These are phyloP conservation scores for Platerodrilus igneus DNA, from an alignment of 2,888 invertebrate genomes.

Conservation along the genomic window DNA sequence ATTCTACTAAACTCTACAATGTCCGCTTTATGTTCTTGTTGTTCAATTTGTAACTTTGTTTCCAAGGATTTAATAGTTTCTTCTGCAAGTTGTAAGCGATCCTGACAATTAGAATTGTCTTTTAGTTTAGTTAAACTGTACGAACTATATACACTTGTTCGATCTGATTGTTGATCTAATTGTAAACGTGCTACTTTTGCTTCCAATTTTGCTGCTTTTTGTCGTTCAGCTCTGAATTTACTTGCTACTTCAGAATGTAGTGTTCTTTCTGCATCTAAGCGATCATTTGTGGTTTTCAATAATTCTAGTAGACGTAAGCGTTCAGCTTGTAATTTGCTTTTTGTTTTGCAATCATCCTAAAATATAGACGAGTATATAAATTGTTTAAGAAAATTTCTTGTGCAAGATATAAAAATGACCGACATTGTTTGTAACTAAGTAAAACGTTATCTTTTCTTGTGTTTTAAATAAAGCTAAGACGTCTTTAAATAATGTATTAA, in stretches of 20 bases:
- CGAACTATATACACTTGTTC: slow-evolving; percentile 33
- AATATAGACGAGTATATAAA: no score
- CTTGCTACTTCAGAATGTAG: slow-evolving; percentile 41
- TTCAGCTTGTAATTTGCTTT: slow-evolving; percentile 58
- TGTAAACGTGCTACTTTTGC: slow-evolving; percentile 52
- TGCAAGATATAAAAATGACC: no score
- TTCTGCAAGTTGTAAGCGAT: slow-evolving; percentile 58
- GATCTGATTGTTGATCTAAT: slow-evolving; percentile 49
- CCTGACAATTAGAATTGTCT: slow-evolving; percentile 20
- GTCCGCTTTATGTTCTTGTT: slow-evolving; percentile 60
- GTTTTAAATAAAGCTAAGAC: no score
- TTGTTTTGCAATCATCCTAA: slow-evolving; percentile 20
- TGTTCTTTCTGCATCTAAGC: slow-evolving; percentile 55
- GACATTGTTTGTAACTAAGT: no score
- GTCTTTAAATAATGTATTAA: no score
- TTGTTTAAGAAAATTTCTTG: no score
- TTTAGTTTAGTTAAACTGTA: slow-evolving; percentile 12
- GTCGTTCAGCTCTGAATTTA: slow-evolving; percentile 48
- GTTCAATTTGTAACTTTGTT: slow-evolving; percentile 58
- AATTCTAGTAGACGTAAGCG: slow-evolving; percentile 57
- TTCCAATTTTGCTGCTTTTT: slow-evolving; percentile 57
- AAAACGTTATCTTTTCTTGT: no score
- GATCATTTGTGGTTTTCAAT: slow-evolving; percentile 53
- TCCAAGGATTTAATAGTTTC: slow-evolving; percentile 63
- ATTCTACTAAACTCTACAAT: slow-evolving; percentile 49